These are phyloP conservation scores for Aphrocallistes beatrix DNA, from an alignment of 37 sponge, comb jelly and placozoan species.

Conservation along the genomic window DNA sequence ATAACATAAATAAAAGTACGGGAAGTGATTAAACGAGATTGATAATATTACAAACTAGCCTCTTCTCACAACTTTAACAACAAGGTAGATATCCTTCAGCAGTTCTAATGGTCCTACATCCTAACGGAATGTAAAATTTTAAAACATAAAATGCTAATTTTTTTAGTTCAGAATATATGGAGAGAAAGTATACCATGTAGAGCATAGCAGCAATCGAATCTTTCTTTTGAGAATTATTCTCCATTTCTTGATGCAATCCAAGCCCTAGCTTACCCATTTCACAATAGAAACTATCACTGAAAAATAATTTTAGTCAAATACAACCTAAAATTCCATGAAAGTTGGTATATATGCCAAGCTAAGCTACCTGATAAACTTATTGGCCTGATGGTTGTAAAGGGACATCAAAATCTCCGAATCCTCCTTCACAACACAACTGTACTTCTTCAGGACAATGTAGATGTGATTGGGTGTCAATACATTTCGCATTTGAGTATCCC, in stretches of 20 bases:
- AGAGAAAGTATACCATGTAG: background rate
- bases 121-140: background rate
- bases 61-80: slow-evolving; percentile 1
- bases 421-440: slow-evolving; percentile 11
- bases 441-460: background rate
- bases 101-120: slow-evolving; percentile 7
- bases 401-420: background rate
- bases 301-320: background rate
- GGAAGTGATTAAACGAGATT: no score
- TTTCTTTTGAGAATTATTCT: no score
- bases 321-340: background rate
- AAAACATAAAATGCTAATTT: no score
- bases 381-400: background rate
- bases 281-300: background rate
- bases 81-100: background rate
- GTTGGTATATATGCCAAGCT: background rate
- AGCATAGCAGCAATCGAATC: background rate
- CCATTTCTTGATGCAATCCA: no score
- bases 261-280: background rate
- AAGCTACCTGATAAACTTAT: background rate
- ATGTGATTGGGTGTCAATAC: background rate
- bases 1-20: no score
- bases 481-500: background rate
- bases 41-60: no score
- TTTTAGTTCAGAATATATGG: background rate